Evolutionary conservation across 2,888 invertebrate genomes (phyloP), one percentile per base, ranked within the genome.

Genomic region (Acrocyrtus sp.): DNA sequence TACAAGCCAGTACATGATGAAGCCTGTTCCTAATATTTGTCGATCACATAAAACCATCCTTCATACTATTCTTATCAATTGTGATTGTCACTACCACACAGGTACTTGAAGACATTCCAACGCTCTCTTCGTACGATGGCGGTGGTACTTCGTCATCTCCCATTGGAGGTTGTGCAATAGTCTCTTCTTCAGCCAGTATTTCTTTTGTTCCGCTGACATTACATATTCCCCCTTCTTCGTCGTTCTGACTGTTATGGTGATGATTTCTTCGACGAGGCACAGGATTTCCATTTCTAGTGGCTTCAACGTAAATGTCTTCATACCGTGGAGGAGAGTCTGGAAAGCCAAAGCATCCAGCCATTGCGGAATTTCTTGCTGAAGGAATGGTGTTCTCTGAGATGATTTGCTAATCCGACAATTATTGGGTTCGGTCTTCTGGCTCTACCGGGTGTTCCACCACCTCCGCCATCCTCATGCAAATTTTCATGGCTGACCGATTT

Each of bases 311-410:
- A 19, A 74, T 60, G 34, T 74, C 74, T 15, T 69, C 74, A 57
- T 74, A 74, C 43, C 54, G 47, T n/a, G 74, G 74, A 29, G 74
- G 74, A 8, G 56, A 60, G 29, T 74, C 70, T 1, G 54, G 26
- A 48, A 54, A 60, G 39, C 63, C 74, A 29, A 68, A 54, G 22
- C 57, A 63, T 10, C 63, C 72, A 26, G 61, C 47, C 19, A 61
- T 29, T 2, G 61, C 61, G 1, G 73, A 61, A 43, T 72, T 60
- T 24, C 72, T 50, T 3, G 70, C 2, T 1, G 68, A 74, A n/a
- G 21, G 69, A 65, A 53, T 74, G 69, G 47, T 67, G 62, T 45
- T 66, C 66, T 53, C 73, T 53, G n/a, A 73, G 56, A 34, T 73
- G 67, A 41, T 73, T 66, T 43, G 67, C 73, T 12, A 73, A 22